Evolutionary conservation across 1,140 invertebrate genomes (phyloP).

Genomic region (Saccostrea cuccullata): DNA sequence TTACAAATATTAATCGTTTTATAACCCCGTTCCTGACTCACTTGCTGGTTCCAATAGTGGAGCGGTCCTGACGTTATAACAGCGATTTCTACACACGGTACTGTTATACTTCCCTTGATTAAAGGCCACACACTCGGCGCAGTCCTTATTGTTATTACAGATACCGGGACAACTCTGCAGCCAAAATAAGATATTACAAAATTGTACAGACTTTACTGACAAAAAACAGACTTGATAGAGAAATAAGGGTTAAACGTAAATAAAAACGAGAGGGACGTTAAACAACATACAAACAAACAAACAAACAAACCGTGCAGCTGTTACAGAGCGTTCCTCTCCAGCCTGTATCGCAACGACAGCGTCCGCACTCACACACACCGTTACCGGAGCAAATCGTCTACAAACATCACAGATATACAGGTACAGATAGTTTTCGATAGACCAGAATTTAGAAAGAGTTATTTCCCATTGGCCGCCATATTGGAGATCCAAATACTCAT

Average conservation of each 20-base stretch:
- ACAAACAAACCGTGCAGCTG: constrained; percentile 45
- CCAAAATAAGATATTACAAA: neutral
- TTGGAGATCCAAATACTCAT: no score
- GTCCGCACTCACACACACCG: constrained; percentile 57
- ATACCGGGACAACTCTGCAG: constrained; percentile 42
- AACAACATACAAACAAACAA: no score
- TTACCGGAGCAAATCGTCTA: constrained; percentile 56
- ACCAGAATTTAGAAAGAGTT: no score
- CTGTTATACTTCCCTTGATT: constrained; percentile 1
- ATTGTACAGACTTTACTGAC: no score
- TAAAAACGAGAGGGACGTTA: no score
- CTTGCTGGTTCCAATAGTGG: neutral
- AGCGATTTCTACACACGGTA: constrained; percentile 20
- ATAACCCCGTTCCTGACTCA: neutral
- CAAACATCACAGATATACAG: neutral
- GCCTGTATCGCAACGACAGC: constrained; percentile 51
- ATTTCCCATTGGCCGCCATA: no score
- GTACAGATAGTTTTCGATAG: no score
- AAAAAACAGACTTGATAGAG: no score
- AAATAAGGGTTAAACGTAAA: no score
- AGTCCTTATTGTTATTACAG: constrained; percentile 41
- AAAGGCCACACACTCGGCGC: constrained; percentile 47
- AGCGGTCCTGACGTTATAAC: constrained; percentile 1
- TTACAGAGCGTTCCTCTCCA: constrained; percentile 53
- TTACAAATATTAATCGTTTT: no score